phyloP scores from a whole-genome alignment of 2,797 vertebrate genomes.

The Enteromius paludinosus region DNA sequence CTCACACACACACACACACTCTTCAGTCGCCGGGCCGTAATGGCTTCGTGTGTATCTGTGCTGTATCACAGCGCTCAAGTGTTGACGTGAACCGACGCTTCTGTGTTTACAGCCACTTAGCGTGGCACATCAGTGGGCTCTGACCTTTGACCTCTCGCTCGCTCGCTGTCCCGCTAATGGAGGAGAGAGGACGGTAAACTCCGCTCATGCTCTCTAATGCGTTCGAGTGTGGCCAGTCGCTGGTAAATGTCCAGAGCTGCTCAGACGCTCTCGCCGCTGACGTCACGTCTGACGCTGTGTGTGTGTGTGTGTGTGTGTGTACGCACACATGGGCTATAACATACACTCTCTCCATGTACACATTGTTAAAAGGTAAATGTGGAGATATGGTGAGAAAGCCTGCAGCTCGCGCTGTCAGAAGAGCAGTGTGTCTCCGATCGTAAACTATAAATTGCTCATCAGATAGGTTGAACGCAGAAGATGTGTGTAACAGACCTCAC shows the following conservation, averaged over 20 bases:
- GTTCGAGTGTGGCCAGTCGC: not conserved
- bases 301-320: too few species aligned
- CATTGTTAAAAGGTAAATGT: too few species aligned
- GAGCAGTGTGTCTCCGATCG: too few species aligned
- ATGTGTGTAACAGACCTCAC: too few species aligned
- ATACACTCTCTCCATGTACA: too few species aligned
- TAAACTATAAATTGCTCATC: too few species aligned
- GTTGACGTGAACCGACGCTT: conserved; percentile 52
- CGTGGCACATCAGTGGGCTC: conserved; percentile 2
- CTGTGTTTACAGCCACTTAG: conserved; percentile 61
- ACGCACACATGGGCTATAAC: too few species aligned
- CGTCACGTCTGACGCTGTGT: not conserved
- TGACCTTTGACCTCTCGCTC: conserved; percentile 23
- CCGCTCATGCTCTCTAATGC: not conserved
- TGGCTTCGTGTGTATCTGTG: conserved; percentile 34
- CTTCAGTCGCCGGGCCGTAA: not conserved
- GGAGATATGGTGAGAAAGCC: too few species aligned
- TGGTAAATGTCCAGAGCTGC: not conserved
- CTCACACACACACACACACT: not conserved
- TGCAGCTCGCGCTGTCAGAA: too few species aligned
- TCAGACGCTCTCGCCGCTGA: not conserved
- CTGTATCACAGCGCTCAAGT: conserved; percentile 45
- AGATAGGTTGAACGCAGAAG: too few species aligned
- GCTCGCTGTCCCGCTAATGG: conserved; percentile 44
- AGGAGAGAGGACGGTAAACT: conserved; percentile 35